phyloP scores from a whole-genome alignment of 2,888 invertebrate genomes.

The Melinopterus prodromus region DNA sequence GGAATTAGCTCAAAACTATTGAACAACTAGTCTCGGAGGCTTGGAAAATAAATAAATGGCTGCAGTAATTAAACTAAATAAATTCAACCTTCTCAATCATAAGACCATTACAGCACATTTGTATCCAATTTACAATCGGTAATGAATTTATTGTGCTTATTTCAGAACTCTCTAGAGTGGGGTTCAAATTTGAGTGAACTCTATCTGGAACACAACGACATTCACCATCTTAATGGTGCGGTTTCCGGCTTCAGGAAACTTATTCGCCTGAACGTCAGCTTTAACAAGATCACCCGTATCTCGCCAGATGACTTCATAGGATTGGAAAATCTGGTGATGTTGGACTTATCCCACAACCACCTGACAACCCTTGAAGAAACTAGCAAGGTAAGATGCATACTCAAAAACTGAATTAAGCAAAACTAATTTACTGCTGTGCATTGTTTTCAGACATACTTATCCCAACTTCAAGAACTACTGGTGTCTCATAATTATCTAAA shows the following conservation, averaged over 20 bases:
- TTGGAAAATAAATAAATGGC: not conserved
- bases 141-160: constrained; percentile 39
- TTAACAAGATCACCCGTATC: constrained; percentile 77
- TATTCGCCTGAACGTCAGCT: constrained; percentile 75
- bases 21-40: not conserved
- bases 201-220: constrained; percentile 76
- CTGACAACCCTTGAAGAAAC: constrained; percentile 81
- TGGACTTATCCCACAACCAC: constrained; percentile 82
- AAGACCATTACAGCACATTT: not conserved
- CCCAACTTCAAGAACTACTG: constrained; percentile 77
- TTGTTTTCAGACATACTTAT: constrained; percentile 77
- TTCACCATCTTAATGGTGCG: constrained; percentile 76
- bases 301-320: constrained; percentile 82
- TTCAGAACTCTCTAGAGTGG: constrained; percentile 78
- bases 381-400: constrained; percentile 71
- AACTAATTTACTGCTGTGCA: constrained; percentile 7
- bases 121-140: not conserved
- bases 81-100: not conserved
- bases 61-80: not conserved
- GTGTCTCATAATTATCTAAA: constrained; percentile 82
- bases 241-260: constrained; percentile 79
- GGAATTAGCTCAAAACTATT: too few relatives aligned
- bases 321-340: constrained; percentile 74
- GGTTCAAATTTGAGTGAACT: constrained; percentile 78
- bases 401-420: not conserved